Evolutionary conservation across 2,888 invertebrate species (phyloP).

Genomic region (Chydorus sphaericus): DNA sequence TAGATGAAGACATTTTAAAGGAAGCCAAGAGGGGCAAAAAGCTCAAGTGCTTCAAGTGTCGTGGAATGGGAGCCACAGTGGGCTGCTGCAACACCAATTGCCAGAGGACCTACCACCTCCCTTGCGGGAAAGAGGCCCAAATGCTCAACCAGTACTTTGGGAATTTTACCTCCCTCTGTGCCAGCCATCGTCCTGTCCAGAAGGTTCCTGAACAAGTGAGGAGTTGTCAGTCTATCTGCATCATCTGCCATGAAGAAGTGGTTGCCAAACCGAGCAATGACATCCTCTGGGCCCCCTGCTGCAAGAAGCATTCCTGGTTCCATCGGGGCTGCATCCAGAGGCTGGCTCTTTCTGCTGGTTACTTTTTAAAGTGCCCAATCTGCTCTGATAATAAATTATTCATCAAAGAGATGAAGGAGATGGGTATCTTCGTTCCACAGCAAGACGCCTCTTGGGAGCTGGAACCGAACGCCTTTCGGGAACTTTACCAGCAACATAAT

Average conservation of each 20-base stretch:
- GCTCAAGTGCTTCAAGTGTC: constrained; percentile 55
- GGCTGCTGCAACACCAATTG: constrained; percentile 52
- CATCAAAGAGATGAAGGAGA: constrained; percentile 36
- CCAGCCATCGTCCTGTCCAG: constrained; percentile 41
- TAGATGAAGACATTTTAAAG: constrained; percentile 46
- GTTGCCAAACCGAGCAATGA: not conserved
- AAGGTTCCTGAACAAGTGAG: constrained; percentile 38
- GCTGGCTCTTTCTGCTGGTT: constrained; percentile 7
- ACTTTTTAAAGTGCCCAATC: constrained; percentile 7
- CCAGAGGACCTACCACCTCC: constrained; percentile 52
- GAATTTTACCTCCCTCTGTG: constrained; percentile 46
- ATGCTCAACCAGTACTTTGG: constrained; percentile 48
- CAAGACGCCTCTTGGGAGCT: constrained; percentile 77
- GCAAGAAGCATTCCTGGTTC: constrained; percentile 13
- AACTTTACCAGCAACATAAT: constrained; percentile 45
- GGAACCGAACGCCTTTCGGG: constrained; percentile 56
- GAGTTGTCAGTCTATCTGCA: constrained; percentile 10
- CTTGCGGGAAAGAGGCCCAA: constrained; percentile 50
- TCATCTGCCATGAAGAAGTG: constrained; percentile 9
- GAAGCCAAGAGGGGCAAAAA: constrained; percentile 47
- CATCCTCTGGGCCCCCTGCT: constrained; percentile 14
- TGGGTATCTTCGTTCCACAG: constrained; percentile 65
- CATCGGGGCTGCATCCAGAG: constrained; percentile 7
- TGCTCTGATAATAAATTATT: constrained; percentile 42
- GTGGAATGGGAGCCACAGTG: constrained; percentile 47